Percentiles rank a stretch among this genome's conserved stretches.
phyloP scores from a whole-genome alignment of 2,888 invertebrate genomes.

The Nowickia ferox region DNA sequence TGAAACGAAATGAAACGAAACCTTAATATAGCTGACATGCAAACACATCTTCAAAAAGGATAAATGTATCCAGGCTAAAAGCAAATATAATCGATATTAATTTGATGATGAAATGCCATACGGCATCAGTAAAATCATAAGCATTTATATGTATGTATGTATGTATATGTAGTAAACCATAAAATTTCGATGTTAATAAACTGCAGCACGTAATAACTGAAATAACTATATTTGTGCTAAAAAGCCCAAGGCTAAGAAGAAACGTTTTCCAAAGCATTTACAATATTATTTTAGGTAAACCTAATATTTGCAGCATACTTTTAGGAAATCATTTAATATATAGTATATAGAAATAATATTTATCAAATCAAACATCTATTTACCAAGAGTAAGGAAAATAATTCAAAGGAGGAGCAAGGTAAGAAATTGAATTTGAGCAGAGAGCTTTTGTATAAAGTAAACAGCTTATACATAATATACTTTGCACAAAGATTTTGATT shows the following conservation, averaged over 20 bases:
- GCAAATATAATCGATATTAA: constrained; percentile 50
- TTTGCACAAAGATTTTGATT: not conserved
- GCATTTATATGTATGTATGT: constrained; percentile 7
- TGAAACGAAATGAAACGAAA: constrained; percentile 5
- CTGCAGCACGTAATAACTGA: constrained; percentile 14
- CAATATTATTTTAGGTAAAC: not conserved
- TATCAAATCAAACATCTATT: not conserved
- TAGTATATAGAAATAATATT: constrained; percentile 14
- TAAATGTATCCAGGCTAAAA: constrained; percentile 41
- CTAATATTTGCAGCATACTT: constrained; percentile 23
- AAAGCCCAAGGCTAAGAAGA: constrained; percentile 27
- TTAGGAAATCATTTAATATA: constrained; percentile 31
- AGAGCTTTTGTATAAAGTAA: not conserved
- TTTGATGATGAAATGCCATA: constrained; percentile 49
- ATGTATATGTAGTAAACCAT: not conserved
- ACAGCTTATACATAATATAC: not conserved
- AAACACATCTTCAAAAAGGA: constrained; percentile 38
- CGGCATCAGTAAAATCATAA: constrained; percentile 48
- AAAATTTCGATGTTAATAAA: constrained; percentile 11
- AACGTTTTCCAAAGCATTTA: constrained; percentile 8
- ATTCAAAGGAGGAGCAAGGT: not conserved
- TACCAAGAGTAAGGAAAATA: no score
- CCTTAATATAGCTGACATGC: constrained; percentile 47
- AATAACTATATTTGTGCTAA: constrained; percentile 8
- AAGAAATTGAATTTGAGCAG: not conserved